Percentiles rank a stretch among this genome's conserved stretches.
Evolutionary conservation across 2,797 vertebrate species (phyloP).

Genomic region (Pseudomugil gertrudae): DNA sequence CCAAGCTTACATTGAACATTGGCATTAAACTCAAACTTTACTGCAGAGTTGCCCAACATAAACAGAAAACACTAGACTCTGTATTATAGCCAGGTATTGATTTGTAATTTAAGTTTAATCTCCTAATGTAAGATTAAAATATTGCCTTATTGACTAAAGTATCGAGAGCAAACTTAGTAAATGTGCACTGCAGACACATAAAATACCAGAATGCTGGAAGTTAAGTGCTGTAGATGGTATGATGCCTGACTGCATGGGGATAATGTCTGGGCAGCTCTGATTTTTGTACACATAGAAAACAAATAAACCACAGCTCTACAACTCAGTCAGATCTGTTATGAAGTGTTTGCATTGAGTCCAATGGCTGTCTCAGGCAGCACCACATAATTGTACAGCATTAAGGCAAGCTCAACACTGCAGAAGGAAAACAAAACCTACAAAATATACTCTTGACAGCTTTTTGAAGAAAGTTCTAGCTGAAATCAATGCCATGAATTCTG

Average conservation of each 20-base stretch:
- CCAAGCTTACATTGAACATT: background rate
- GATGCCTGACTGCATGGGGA: background rate
- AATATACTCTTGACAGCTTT: background rate
- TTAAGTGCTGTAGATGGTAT: background rate
- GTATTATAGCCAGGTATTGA: conserved; percentile 11
- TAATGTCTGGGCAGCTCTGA: conserved; percentile 6
- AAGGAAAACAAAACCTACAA: conserved; percentile 2
- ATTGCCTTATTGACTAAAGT: conserved; percentile 19
- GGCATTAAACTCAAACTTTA: background rate
- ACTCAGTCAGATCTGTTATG: conserved; percentile 27
- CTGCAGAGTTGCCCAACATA: background rate
- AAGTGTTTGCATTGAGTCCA: conserved; percentile 26
- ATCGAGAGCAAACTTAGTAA: background rate
- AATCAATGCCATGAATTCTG: background rate
- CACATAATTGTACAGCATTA: conserved; percentile 23
- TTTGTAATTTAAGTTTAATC: conserved; percentile 23
- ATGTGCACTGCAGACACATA: background rate
- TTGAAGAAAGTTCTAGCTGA: background rate
- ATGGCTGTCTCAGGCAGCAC: conserved; percentile 21
- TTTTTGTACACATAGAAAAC: conserved; percentile 18
- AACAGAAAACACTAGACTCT: background rate
- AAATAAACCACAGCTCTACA: conserved; percentile 19
- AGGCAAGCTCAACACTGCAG: conserved; percentile 2
- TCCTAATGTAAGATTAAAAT: conserved; percentile 23
- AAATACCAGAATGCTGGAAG: background rate